Evolutionary conservation across 1,140 invertebrate species (phyloP).

Genomic region (Zaprionus tsacasi): DNA sequence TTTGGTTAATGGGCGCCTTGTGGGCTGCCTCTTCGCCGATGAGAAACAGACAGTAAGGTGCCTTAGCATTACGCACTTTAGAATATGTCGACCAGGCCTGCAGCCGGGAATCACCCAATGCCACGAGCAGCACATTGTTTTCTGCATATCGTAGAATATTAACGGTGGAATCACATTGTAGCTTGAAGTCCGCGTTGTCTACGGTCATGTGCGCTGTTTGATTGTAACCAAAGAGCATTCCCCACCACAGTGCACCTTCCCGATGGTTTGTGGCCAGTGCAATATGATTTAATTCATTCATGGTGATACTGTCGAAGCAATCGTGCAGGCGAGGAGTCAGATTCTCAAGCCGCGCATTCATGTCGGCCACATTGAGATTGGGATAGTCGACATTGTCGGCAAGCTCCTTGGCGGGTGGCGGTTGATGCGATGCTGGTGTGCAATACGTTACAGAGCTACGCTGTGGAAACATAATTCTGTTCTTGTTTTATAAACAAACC

Average conservation of each 20-base stretch:
- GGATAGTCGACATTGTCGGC: slow-evolving; percentile 69
- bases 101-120: slow-evolving; percentile 53
- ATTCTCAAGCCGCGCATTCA: slow-evolving; percentile 67
- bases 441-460: slow-evolving; percentile 45
- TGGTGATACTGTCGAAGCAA: slow-evolving; percentile 65
- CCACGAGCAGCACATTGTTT: slow-evolving; percentile 62
- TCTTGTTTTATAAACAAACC: neutral
- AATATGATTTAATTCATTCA: slow-evolving; percentile 56
- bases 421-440: slow-evolving; percentile 52
- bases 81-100: slow-evolving; percentile 73
- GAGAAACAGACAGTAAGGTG: slow-evolving; percentile 56
- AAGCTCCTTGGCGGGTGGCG: slow-evolving; percentile 53
- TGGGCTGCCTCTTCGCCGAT: slow-evolving; percentile 56
- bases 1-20: slow-evolving; percentile 58
- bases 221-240: slow-evolving; percentile 56
- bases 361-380: slow-evolving; percentile 61
- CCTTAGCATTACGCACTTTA: slow-evolving; percentile 41
- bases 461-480: slow-evolving; percentile 60
- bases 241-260: slow-evolving; percentile 66
- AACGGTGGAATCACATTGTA: slow-evolving; percentile 59
- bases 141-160: slow-evolving; percentile 62
- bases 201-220: slow-evolving; percentile 48
- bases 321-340: slow-evolving; percentile 60
- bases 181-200: slow-evolving; percentile 60
- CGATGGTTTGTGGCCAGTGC: slow-evolving; percentile 65